phyloP scores from a whole-genome alignment of 2,888 invertebrate genomes.

The Erebia ligea region DNA sequence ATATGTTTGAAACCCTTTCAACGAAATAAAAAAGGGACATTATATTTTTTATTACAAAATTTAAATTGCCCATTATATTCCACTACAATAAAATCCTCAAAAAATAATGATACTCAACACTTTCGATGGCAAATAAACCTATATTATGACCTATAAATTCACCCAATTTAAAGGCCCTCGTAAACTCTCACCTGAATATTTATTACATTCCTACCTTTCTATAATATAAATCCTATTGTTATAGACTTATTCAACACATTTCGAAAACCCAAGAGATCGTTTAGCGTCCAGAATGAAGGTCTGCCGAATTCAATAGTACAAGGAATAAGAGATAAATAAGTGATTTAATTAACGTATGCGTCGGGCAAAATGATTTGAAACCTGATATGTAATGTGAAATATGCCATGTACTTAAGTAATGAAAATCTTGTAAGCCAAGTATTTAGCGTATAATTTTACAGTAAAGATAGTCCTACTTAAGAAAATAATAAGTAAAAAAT shows the following conservation, averaged over 20 bases:
- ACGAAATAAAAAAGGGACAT: background rate
- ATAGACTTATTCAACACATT: slow-evolving; percentile 21
- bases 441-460: too few species aligned
- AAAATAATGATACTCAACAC: slow-evolving; percentile 2
- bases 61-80: background rate
- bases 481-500: too few species aligned
- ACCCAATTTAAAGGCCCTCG: slow-evolving; percentile 22
- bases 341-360: background rate
- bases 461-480: too few species aligned
- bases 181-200: slow-evolving; percentile 29
- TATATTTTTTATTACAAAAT: background rate
- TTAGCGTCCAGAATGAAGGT: slow-evolving; percentile 22
- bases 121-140: slow-evolving; percentile 10
- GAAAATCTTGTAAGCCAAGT: too few species aligned
- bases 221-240: slow-evolving; percentile 29
- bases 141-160: slow-evolving; percentile 23
- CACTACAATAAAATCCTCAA: background rate
- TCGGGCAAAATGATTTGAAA: background rate
- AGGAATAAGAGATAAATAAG: background rate
- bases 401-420: too few species aligned
- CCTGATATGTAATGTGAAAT: too few species aligned
- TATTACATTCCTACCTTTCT: slow-evolving; percentile 28
- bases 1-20: background rate
- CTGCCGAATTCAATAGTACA: background rate
- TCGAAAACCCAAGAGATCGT: slow-evolving; percentile 25